Evolutionary conservation across 2,113 vertebrate species (phyloP).

Genomic region (Diphyllodes magnificus): DNA sequence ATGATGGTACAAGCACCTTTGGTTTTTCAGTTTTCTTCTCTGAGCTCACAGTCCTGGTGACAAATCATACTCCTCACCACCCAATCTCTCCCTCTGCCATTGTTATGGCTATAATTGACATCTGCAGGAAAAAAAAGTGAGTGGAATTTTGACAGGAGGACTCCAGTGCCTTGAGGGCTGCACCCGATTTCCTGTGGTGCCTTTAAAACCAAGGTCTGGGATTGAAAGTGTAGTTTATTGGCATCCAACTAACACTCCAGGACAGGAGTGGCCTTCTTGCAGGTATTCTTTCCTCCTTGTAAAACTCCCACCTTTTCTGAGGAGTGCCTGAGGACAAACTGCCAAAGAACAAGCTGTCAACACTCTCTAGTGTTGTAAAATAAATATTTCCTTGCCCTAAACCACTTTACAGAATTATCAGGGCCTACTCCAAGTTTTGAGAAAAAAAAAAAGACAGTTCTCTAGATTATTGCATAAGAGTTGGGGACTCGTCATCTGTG

Average conservation of each 20-base stretch:
- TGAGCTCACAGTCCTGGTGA: background rate
- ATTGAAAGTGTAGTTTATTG: background rate
- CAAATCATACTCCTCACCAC: background rate
- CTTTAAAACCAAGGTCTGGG: background rate
- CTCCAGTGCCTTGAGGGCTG: background rate
- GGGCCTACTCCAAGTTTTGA: background rate
- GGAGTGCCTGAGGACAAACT: background rate
- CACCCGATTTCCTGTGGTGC: background rate
- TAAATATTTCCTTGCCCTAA: background rate
- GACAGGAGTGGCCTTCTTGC: background rate
- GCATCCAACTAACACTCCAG: background rate
- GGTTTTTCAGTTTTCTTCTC: background rate
- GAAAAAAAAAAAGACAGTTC: background rate
- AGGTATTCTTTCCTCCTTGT: background rate
- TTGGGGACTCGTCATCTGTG: background rate
- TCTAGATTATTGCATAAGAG: background rate
- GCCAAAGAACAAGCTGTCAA: background rate
- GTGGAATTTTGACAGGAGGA: background rate
- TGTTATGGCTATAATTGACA: background rate
- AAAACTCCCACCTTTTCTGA: background rate
- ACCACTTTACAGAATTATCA: background rate
- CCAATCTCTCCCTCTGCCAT: background rate
- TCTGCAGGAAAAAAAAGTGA: background rate
- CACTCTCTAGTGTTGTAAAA: background rate
- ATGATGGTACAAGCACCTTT: background rate